Evolutionary conservation across 1,140 invertebrate species (phyloP).

Genomic region (Drusus annulatus): DNA sequence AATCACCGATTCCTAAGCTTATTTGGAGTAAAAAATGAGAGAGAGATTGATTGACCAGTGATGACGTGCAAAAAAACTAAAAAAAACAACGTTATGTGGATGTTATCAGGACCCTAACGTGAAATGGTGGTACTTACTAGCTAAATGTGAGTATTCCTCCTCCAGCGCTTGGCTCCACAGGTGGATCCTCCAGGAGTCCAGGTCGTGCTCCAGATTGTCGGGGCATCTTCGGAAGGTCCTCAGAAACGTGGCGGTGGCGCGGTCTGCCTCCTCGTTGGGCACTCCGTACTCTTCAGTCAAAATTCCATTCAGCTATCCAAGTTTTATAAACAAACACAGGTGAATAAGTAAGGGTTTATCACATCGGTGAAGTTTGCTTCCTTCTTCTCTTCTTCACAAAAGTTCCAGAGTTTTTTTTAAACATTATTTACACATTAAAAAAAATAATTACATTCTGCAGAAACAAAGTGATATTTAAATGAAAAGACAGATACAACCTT

Average conservation of each 20-base stretch:
- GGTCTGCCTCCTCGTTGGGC: slow-evolving; percentile 73
- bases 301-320: slow-evolving; percentile 76
- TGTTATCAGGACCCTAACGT: too few species aligned
- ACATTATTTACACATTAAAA: too few species aligned
- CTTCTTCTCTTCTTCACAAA: neutral
- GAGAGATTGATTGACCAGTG: too few species aligned
- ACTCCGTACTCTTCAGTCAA: slow-evolving; percentile 79
- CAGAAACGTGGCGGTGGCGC: slow-evolving; percentile 78
- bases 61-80: too few species aligned
- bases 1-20: too few species aligned
- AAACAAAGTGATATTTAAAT: too few species aligned
- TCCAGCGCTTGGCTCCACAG: slow-evolving; percentile 85
- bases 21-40: too few species aligned
- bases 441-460: too few species aligned
- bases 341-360: slow-evolving; percentile 15
- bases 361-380: neutral
- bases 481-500: too few species aligned
- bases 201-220: slow-evolving; percentile 78
- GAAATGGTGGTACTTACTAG: slow-evolving; percentile 68
- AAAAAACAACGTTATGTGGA: too few species aligned
- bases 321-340: slow-evolving; percentile 40
- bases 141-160: slow-evolving; percentile 79
- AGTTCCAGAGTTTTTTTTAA: neutral
- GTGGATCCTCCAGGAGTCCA: slow-evolving; percentile 82
- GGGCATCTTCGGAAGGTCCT: slow-evolving; percentile 84